Conservation (phyloP, 2,113 vertebrate genomes). For the Acrocephalus kingi region DNA sequence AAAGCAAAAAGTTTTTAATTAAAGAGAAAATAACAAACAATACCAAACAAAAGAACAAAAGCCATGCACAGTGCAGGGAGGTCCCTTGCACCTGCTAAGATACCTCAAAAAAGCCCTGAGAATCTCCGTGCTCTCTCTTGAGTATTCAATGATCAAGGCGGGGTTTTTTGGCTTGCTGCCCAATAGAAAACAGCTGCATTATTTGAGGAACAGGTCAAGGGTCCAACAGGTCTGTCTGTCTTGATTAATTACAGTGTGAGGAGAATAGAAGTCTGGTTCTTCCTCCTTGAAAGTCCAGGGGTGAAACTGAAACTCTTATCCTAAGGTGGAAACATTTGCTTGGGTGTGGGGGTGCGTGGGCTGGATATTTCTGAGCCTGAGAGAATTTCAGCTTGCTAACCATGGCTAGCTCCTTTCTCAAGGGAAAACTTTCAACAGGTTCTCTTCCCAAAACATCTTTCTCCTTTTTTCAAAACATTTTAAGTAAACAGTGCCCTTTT, state of each 20-base stretch:
- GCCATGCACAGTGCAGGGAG: not conserved
- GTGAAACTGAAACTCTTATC: not conserved
- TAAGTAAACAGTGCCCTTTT: no score
- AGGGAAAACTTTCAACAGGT: no score
- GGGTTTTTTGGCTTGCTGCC: not conserved
- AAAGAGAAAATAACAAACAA: not conserved
- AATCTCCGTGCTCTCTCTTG: not conserved
- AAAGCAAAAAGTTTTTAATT: not conserved
- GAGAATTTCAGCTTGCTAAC: no score
- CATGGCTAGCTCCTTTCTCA: no score
- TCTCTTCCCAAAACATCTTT: no score
- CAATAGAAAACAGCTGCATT: not conserved
- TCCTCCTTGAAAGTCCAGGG: not conserved
- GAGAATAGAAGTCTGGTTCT: not conserved
- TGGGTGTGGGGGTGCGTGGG: not conserved
- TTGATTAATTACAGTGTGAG: not conserved
- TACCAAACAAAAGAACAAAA: not conserved
- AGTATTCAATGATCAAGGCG: not conserved
- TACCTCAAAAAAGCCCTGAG: not conserved
- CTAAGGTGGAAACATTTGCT: not conserved
- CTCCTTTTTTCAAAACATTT: no score
- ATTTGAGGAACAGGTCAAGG: not conserved
- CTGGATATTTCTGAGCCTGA: no score
- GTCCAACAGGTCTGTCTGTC: not conserved
- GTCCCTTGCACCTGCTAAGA: not conserved